Evolutionary conservation across 2,888 invertebrate species (phyloP).

Genomic region (Bembecia ichneumoniformis): DNA sequence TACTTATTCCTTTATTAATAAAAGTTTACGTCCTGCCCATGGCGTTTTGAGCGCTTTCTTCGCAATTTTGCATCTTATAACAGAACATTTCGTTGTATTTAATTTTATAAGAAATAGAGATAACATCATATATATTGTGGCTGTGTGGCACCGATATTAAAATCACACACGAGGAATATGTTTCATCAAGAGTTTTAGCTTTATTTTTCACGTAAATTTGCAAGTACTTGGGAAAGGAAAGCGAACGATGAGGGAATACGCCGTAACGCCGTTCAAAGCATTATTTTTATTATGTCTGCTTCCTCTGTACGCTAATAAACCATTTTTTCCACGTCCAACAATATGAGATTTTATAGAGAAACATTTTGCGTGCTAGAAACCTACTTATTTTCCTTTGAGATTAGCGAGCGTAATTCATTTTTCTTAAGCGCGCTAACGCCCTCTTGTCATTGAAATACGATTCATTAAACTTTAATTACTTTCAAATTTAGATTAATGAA

Average conservation of each 20-base stretch:
- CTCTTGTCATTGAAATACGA: conserved; percentile 3
- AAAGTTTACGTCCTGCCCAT: conserved; percentile 42
- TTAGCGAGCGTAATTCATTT: not conserved
- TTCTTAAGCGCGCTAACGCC: not conserved
- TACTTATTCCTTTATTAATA: conserved; percentile 60
- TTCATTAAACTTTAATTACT: conserved; percentile 17
- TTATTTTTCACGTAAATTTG: conserved; percentile 5
- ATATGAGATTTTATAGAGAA: conserved; percentile 18
- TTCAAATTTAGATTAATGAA: conserved; percentile 16
- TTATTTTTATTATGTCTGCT: conserved; percentile 37
- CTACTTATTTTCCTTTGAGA: not conserved
- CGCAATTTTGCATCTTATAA: not conserved
- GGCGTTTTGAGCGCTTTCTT: conserved; percentile 16
- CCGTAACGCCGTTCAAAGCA: conserved; percentile 16
- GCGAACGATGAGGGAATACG: conserved; percentile 12
- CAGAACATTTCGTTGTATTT: not conserved
- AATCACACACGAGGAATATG: conserved; percentile 1
- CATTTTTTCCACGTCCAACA: conserved; percentile 24
- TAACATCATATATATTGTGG: not conserved
- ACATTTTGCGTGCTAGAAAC: not conserved
- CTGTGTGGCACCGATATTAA: not conserved
- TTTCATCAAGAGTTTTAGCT: conserved; percentile 4
- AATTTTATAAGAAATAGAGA: not conserved
- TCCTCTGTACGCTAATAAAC: conserved; percentile 32
- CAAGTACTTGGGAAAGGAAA: conserved; percentile 7